Evolutionary conservation across 2,888 invertebrate species (phyloP).

Genomic region (Bombylius discolor): DNA sequence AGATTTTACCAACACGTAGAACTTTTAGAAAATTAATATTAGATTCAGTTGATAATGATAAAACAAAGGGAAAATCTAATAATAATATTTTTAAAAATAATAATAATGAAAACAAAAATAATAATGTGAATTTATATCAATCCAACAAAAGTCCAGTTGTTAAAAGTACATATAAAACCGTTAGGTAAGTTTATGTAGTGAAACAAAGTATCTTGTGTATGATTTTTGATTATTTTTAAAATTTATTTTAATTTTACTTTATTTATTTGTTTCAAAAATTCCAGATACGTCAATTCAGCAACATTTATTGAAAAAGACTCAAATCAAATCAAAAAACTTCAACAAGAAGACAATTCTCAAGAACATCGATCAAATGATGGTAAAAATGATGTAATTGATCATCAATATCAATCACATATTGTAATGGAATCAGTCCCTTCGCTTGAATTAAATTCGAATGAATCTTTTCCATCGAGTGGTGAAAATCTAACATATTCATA

Average conservation of each 20-base stretch:
- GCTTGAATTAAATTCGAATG: constrained; percentile 22
- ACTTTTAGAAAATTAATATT: not conserved
- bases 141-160: too few species aligned
- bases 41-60: not conserved
- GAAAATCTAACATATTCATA: constrained; percentile 18
- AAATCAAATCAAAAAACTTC: constrained; percentile 6
- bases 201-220: not conserved
- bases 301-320: constrained; percentile 17
- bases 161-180: constrained; percentile 1
- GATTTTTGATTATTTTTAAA: not conserved
- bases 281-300: constrained; percentile 21
- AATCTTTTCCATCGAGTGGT: constrained; percentile 20
- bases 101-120: not conserved
- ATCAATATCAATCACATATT: constrained; percentile 7
- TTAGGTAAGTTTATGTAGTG: not conserved
- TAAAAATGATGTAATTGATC: constrained; percentile 1
- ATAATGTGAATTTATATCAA: not conserved
- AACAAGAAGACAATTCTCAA: constrained; percentile 3
- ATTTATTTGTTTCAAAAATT: not conserved
- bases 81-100: not conserved
- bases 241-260: not conserved
- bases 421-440: constrained; percentile 18
- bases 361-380: not conserved
- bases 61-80: too few species aligned
- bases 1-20: constrained; percentile 3